Conservation (phyloP, 2,113 vertebrate genomes). For the Myocastor coypus region DNA sequence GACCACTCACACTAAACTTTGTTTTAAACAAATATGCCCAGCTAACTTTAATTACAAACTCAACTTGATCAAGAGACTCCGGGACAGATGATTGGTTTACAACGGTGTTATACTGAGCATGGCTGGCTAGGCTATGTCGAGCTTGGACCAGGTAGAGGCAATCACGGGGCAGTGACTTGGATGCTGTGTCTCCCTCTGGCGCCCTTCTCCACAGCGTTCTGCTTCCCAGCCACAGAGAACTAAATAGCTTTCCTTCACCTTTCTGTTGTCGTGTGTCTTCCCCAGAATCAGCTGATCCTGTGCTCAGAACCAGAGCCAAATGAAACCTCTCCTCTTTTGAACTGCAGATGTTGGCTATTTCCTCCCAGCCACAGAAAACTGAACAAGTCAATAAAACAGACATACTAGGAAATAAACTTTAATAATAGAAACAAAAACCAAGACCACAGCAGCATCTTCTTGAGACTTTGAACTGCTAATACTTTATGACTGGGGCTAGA, state of each 20-base stretch:
- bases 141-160: not conserved
- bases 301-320: no score
- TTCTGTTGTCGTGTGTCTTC: not conserved
- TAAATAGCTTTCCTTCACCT: not conserved
- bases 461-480: not conserved
- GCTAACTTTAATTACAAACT: not conserved
- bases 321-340: no score
- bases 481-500: not conserved
- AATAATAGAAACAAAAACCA: not conserved
- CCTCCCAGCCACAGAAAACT: not conserved
- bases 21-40: not conserved
- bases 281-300: not conserved
- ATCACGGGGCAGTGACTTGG: not conserved
- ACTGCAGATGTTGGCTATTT: no score
- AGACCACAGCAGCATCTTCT: not conserved
- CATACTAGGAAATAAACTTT: not conserved
- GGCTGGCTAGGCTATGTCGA: not conserved
- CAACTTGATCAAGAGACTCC: not conserved
- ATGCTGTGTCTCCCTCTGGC: not conserved
- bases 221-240: not conserved
- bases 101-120: not conserved
- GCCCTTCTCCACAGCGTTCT: not conserved
- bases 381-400: not conserved
- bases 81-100: not conserved
- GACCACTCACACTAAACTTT: not conserved